Evolutionary conservation across 2,888 invertebrate genomes (phyloP), one percentile per base, ranked within the genome.

Genomic region (Meliscaeva auricollis): DNA sequence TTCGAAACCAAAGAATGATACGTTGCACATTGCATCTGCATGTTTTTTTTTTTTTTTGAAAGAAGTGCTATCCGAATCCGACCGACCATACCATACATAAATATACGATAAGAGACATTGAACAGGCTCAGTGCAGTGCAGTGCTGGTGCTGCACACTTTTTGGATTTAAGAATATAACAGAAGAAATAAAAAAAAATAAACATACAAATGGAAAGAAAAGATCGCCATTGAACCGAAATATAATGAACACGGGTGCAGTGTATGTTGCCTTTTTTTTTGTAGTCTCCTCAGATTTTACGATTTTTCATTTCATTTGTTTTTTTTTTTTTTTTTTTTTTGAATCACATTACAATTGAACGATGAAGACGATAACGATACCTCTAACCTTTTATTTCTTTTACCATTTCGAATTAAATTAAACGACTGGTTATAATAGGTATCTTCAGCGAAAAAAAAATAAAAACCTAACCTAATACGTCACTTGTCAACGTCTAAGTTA

Each of bases 21-120:
- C 80, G 72, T 41, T 80, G 84, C 85, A 85, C 85, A 85, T 85
- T 81, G 85, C 85, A 85, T 85, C 85, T 85, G 85, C 85, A 76
- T 80, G 68, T 70, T 62, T 79, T 72, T 26, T 68, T 35, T 41
- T 44, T 54, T 69, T 41, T 17, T 30, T 30, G 44, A 66, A 74
- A 64, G 64, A 74, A 56, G 60, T 64, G 54, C 20, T 58, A 38
- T 69, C 72, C 70, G 17, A 30, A 38, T 69, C 72, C 32, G 7
- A 50, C 54, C 74, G 48, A n/a, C 26, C 52, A 62, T 38, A n/a
- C n/a, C n/a, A n/a, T n/a, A n/a, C n/a, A 58, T 20, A 70, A 5
- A 5, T 35, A 80, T 26, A 9, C 64, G 80, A 80, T 76, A 72
- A 76, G 80, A 76, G 76, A 73, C 56, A 76, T 76, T 73, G 46